Conservation (phyloP, 1,140 invertebrate genomes). For the Holotrichia oblita region DNA sequence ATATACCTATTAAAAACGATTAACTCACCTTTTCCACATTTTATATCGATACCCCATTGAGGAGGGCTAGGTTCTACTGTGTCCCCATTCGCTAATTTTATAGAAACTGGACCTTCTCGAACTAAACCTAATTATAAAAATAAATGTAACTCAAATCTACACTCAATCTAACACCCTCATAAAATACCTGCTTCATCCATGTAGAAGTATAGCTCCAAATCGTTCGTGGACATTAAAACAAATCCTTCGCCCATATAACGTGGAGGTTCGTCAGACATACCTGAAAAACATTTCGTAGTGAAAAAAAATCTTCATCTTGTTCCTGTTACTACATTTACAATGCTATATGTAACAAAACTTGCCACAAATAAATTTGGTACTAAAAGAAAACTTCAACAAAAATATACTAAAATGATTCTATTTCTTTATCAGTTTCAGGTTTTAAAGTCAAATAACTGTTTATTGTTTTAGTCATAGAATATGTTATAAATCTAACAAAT, state of each 20-base stretch:
- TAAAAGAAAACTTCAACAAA: background rate
- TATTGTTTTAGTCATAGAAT: background rate
- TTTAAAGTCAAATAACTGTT: background rate
- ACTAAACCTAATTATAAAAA: slow-evolving; percentile 71
- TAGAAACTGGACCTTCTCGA: slow-evolving; percentile 87
- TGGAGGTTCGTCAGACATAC: slow-evolving; percentile 93
- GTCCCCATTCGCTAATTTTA: slow-evolving; percentile 93
- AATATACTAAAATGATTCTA: background rate
- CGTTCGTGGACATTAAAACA: slow-evolving; percentile 94
- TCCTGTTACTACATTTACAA: background rate
- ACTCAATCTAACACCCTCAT: too few species aligned
- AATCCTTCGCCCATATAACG: slow-evolving; percentile 98
- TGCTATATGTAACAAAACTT: background rate
- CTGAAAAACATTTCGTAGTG: slow-evolving; percentile 39
- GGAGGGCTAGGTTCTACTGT: slow-evolving; percentile 91
- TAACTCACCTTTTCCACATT: slow-evolving; percentile 86
- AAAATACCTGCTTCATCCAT: slow-evolving; percentile 88
- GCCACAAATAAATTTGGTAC: background rate
- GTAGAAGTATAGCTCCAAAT: slow-evolving; percentile 94
- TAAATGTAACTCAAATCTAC: too few species aligned
- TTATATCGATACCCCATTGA: slow-evolving; percentile 94
- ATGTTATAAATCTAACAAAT: background rate
- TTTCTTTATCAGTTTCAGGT: background rate
- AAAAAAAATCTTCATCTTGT: background rate
- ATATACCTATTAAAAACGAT: too few species aligned